Conservation (phyloP, 23 tunicate genomes). For the Ascidia mentula region DNA sequence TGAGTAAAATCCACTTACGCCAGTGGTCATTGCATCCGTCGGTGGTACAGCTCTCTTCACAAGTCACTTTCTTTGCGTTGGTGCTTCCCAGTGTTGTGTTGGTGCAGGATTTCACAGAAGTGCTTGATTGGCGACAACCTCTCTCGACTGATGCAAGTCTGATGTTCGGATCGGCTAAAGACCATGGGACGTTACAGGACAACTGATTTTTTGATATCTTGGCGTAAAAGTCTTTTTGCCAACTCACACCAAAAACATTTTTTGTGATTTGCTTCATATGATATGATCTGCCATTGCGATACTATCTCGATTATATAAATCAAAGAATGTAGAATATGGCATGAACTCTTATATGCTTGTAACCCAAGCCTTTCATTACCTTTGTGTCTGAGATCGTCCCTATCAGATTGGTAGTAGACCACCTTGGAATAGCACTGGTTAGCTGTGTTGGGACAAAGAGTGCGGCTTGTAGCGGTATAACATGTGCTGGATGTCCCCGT, state of each 20-base stretch:
- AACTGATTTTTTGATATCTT: no score
- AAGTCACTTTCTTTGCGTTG: constrained; percentile 23
- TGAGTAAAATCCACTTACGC: no score
- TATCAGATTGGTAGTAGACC: neutral
- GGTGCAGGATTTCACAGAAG: constrained; percentile 14
- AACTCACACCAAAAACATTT: no score
- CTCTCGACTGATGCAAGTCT: neutral
- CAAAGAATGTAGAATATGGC: no score
- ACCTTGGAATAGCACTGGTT: constrained; percentile 13
- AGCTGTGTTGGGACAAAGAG: neutral
- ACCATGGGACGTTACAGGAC: neutral
- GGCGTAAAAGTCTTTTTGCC: no score
- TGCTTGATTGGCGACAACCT: neutral
- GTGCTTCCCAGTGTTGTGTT: constrained; percentile 6
- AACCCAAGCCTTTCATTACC: no score
- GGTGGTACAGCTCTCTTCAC: constrained; percentile 31
- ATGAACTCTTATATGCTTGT: no score
- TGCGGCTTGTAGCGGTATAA: neutral
- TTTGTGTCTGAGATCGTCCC: neutral
- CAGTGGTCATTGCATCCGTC: constrained; percentile 60
- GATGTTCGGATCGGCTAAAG: neutral
- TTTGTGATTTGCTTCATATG: no score
- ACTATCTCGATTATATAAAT: no score
- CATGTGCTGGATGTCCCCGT: neutral
- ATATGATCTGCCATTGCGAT: no score